phyloP scores from a whole-genome alignment of 64 coral and sea anemone species.

The Montipora sp. region DNA sequence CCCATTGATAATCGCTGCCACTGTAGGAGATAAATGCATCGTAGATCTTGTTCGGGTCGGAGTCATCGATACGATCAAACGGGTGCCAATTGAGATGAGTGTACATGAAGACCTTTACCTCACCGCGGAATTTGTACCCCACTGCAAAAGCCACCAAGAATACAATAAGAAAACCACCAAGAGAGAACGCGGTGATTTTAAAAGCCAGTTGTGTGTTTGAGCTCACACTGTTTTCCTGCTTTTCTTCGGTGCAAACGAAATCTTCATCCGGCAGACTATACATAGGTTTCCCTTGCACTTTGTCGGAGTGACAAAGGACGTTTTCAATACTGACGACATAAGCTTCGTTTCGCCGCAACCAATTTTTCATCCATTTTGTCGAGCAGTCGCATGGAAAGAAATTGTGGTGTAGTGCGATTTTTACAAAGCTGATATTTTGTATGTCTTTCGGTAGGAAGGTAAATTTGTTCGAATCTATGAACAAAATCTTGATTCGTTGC shows the following conservation, averaged over 20 bases:
- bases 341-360: slow-evolving; percentile 40
- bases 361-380: slow-evolving; percentile 67
- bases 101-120: slow-evolving; percentile 76
- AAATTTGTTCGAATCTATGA: slow-evolving; percentile 70
- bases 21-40: slow-evolving; percentile 86
- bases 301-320: slow-evolving; percentile 57
- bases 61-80: slow-evolving; percentile 78
- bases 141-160: slow-evolving; percentile 12
- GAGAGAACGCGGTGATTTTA: background rate
- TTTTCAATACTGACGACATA: slow-evolving; percentile 42
- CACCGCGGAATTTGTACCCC: slow-evolving; percentile 45
- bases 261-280: slow-evolving; percentile 33
- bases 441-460: slow-evolving; percentile 48
- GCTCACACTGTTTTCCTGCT: background rate
- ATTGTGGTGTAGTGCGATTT: slow-evolving; percentile 43
- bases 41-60: slow-evolving; percentile 74
- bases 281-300: slow-evolving; percentile 44
- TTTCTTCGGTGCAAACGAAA: slow-evolving; percentile 58
- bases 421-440: slow-evolving; percentile 37
- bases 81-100: slow-evolving; percentile 84
- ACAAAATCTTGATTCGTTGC: slow-evolving; percentile 39
- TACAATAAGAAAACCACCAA: slow-evolving; percentile 18
- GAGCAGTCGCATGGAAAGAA: slow-evolving; percentile 76
- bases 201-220: background rate
- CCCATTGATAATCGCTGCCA: slow-evolving; percentile 65